Percentiles rank a stretch among this genome's conserved stretches.
Conservation (phyloP, 2,797 vertebrate species). For the Danio choprae region DNA sequence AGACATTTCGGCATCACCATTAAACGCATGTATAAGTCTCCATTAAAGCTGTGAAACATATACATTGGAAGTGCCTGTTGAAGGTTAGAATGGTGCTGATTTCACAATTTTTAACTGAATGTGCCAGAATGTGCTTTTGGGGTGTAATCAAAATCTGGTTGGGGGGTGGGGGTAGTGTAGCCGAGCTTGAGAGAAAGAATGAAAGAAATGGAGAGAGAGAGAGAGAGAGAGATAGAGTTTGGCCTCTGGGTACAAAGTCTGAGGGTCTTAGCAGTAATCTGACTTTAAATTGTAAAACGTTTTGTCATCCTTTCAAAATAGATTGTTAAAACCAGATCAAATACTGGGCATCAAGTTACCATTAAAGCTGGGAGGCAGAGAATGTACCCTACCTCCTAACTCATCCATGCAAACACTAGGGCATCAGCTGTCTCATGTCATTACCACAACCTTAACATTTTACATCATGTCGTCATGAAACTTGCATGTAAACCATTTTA, state of each 20-base stretch:
- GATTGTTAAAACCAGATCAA: slow-evolving; percentile 71
- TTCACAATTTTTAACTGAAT: slow-evolving; percentile 7
- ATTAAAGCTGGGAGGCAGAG: slow-evolving; percentile 65
- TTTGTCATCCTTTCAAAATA: slow-evolving; percentile 74
- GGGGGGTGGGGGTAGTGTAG: not conserved
- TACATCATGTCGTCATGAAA: slow-evolving; percentile 38
- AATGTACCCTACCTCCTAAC: slow-evolving; percentile 52
- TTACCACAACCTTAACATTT: slow-evolving; percentile 30
- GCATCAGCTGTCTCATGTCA: slow-evolving; percentile 44
- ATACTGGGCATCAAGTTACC: slow-evolving; percentile 66
- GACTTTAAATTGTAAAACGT: slow-evolving; percentile 62
- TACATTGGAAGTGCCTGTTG: slow-evolving; percentile 7
- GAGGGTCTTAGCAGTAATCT: slow-evolving; percentile 62
- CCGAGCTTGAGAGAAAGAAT: not conserved
- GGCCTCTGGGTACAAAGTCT: slow-evolving; percentile 41
- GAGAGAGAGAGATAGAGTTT: slow-evolving; percentile 9
- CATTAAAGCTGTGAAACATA: slow-evolving; percentile 18
- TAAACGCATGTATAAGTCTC: not conserved
- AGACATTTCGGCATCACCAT: slow-evolving; percentile 20
- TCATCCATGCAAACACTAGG: slow-evolving; percentile 16
- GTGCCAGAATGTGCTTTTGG: not conserved
- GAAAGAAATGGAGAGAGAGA: slow-evolving; percentile 12
- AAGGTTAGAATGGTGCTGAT: slow-evolving; percentile 16
- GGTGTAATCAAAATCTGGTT: slow-evolving; percentile 14
- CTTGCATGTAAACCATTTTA: not conserved